Base-by-base conservation (phyloP, 1,140 invertebrate species). In the Cardiocondyla obscurior region DNA sequence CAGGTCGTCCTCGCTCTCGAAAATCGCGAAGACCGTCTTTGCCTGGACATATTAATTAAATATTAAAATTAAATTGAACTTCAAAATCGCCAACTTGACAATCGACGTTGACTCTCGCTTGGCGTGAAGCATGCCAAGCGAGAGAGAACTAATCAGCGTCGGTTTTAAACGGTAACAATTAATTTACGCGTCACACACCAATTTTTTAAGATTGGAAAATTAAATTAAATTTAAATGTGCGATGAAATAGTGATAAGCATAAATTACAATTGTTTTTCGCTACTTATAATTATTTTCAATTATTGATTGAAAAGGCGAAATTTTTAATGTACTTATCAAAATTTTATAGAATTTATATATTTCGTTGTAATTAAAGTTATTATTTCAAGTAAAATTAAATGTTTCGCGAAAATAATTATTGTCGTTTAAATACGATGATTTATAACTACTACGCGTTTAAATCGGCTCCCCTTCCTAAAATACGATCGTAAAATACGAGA, bases 401-500 rank as follows among this genome's bases (percentile, higher is more conserved):
- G 19, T 12, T 3, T 10, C 22, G 14, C 22, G n/a, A 33, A 60
- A 60, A 36, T 60, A 60, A 36, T 60, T 12, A 36, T 33, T 22
- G 16, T 58, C 19, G 30, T 33, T 58, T 1, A 39, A 44, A 33
- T 16, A n/a, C 22, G 2, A 65, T 36, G 16, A 36, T 72, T 72
- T 3, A 25, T 10, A 55, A 55, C 36, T 53, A 7, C 22, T 22
- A 36, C 67, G 67, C 25, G 30, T n/a, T 53, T 14, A 55, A 53
- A 36, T 8, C 36, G 10, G 36, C 12, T 16, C 28, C 6, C 36
- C 5, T 25, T 19, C 3, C 8, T n/a, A 8, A 3, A 8, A n/a
- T 55, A 25, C 6, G 16, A 70, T 51, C 28, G 6, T n/a, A 42
- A 51, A 39, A 25, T 73, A 69, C 0, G 22, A 77, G 42, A 86